Base-by-base conservation (phyloP, 2,113 vertebrate species). In the Agelaius phoeniceus region DNA sequence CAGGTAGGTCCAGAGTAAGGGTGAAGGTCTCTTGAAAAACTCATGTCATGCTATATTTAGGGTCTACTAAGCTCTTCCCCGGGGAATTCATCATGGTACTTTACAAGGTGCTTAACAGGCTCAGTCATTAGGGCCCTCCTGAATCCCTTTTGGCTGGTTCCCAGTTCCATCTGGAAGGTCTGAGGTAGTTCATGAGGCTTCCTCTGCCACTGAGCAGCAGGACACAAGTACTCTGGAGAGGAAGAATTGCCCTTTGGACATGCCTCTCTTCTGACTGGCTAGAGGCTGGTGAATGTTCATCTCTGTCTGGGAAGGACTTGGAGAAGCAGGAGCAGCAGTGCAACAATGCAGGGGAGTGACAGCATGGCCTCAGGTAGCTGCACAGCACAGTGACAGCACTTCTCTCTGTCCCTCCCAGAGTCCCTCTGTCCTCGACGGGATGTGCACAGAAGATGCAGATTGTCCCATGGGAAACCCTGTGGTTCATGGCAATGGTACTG, bases 401-500 rank as follows among this genome's bases (percentile, higher is more conserved):
- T 77, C 39, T 90, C 26, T 90, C 49, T 78, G 24, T 80, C 78
- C 49, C 74, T 28, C 33, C 59, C 86, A 98, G 98, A 98, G 97
- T 79, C 98, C 98, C 9, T 95, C 97, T 7, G 48, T 98, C 24
- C 96, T 95, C 0, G 95, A 97, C 4, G 98, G 94, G 8, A 74
- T 13, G 41, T 98, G 98, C 96, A 59, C 67, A 23, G 77, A 87
- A 24, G 92, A 98, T 27, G 71, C 92, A 21, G 97, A 98, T 88
- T 98, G 98, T 58, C 85, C 94, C 6, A 7, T 74, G 90, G 97
- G 98, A 71, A 96, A 79, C 87, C 95, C 87, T 0, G 98, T 98
- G 39, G 69, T 94, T 13, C 93, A n/a, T 62, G 98, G 98, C 95
- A 98, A 98, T 0, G 98, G 98, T 98, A 98, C 46, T 49, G 35